Evolutionary conservation across 2,888 invertebrate genomes (phyloP).

Genomic region (Synergus umbraculus): DNA sequence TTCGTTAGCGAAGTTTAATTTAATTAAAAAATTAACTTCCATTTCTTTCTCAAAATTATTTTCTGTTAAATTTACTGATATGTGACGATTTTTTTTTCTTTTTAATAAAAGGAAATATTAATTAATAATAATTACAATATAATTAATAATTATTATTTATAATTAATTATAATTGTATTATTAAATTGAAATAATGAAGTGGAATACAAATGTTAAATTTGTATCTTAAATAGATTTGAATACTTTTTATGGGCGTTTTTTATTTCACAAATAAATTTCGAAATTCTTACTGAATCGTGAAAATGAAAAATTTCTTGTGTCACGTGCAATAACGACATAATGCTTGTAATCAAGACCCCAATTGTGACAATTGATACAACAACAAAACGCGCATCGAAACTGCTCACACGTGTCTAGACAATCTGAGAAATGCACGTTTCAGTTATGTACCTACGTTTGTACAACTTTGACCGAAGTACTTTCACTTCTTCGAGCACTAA

Average conservation of each 20-base stretch:
- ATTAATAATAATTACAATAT: too few relatives aligned
- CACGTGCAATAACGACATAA: slow-evolving; percentile 47
- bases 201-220: background rate
- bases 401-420: slow-evolving; percentile 12
- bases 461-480: slow-evolving; percentile 2
- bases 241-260: background rate
- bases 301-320: slow-evolving; percentile 7
- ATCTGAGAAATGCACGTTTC: slow-evolving; percentile 21
- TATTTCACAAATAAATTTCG: background rate
- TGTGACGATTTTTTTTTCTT: too few relatives aligned
- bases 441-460: background rate
- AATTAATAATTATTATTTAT: too few relatives aligned
- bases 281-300: slow-evolving; percentile 5
- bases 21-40: background rate
- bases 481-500: slow-evolving; percentile 1
- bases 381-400: slow-evolving; percentile 1
- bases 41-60: background rate
- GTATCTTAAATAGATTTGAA: background rate
- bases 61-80: too few relatives aligned
- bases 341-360: slow-evolving; percentile 58
- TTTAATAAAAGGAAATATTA: too few relatives aligned
- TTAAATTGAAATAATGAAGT: background rate
- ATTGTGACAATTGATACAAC: slow-evolving; percentile 57
- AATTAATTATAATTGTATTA: too few relatives aligned
- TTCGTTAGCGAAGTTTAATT: background rate